Evolutionary conservation across 2,797 vertebrate species (phyloP).

Genomic region (Stomatorhinus walkeri): DNA sequence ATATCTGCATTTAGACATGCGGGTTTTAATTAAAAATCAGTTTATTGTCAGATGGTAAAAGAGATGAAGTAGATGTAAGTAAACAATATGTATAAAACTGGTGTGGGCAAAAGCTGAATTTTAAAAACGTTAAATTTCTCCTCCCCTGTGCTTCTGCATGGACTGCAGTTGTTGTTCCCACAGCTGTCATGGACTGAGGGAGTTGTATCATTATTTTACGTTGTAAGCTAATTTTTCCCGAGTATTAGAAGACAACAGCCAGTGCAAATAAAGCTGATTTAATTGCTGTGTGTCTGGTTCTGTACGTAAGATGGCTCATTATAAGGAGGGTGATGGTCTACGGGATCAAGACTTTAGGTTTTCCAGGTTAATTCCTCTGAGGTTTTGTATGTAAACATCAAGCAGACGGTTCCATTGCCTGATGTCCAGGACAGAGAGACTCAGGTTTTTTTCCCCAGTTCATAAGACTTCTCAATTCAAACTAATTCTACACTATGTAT

Average conservation of each 20-base stretch:
- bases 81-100: not conserved
- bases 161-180: not conserved
- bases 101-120: not conserved
- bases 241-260: not conserved
- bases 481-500: too few relatives aligned
- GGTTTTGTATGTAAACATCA: too few relatives aligned
- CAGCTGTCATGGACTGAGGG: not conserved
- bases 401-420: too few relatives aligned
- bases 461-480: too few relatives aligned
- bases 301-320: not conserved
- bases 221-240: not conserved
- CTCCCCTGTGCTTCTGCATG: not conserved
- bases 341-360: not conserved
- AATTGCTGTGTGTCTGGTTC: not conserved
- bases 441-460: too few relatives aligned
- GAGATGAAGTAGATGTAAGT: not conserved
- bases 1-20: not conserved
- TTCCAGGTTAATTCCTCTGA: not conserved
- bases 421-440: too few relatives aligned
- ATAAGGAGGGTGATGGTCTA: not conserved
- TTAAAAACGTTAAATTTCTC: not conserved
- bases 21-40: not conserved
- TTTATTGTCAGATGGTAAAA: not conserved
- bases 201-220: not conserved
- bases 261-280: not conserved